Base-by-base conservation (phyloP, 30 jellyfish, hydroid and myxozoan species). In the Aurelia coerulea region DNA sequence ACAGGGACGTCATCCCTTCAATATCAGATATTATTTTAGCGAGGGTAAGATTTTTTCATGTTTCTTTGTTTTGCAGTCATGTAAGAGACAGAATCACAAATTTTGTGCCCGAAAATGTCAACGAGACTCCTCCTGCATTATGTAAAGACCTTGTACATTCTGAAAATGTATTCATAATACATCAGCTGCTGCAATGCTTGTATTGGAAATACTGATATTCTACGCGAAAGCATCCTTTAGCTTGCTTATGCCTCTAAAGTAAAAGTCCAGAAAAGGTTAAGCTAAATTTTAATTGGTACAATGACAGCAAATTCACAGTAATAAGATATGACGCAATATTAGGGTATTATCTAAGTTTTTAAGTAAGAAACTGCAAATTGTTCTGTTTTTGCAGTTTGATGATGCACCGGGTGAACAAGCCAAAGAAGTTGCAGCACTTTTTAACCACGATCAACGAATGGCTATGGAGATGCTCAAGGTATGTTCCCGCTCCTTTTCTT, bases 401-500 rank as follows among this genome's bases (percentile, higher is more conserved):
- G 99, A 97, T 11, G 86, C 90, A 33, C 95, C 97, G 11, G 99
- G 99, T 42, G 97, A 86, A 81, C 65, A 75, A 54, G 97, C 92
- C 46, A 88, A 83, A 63, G 99, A 89, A 37, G 95, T 97, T 3
- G 91, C 97, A 35, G 95, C 97, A 5, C 68, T 29, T 66, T 95
- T 95, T 67, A 87, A 95, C 65, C 89, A 94, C 33, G 80, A 89
- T 19, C 99, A 89, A 62, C 90, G 90, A 68, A 66, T 68, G 86
- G 97, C 99, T 3, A 70, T 86, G 85, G 99, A 89, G 75, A 82
- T 73, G 81, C 90, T 94, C 32, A 94, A 94, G 96, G 98, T 92
- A 49, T 13, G 17, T 67, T 33, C 18, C 18, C 56, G 8, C 56
- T 46, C 2, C 56, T 46, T 13, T n/a, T n/a, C 4, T 37, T 37